phyloP scores from a whole-genome alignment of 2,797 vertebrate species.

The Amphiprion clarkii region DNA sequence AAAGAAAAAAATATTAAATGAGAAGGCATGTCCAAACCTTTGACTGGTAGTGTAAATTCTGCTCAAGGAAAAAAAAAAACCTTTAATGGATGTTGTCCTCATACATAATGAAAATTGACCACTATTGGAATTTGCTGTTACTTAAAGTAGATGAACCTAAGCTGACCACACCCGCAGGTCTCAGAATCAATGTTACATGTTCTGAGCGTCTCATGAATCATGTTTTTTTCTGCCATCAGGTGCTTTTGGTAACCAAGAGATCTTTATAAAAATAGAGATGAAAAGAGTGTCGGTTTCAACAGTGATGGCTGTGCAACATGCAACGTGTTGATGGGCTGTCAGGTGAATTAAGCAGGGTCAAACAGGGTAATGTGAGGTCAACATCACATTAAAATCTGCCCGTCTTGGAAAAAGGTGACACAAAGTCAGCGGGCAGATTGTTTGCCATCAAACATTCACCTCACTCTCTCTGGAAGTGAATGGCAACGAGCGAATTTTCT shows the following conservation, averaged over 20 bases:
- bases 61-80: no score
- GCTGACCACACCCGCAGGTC: neutral
- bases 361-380: constrained; percentile 2
- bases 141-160: neutral
- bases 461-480: constrained; percentile 2
- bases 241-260: neutral
- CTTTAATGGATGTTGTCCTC: no score
- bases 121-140: neutral
- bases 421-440: neutral
- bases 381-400: neutral
- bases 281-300: neutral
- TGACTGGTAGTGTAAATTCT: no score
- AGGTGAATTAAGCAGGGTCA: neutral
- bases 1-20: no score
- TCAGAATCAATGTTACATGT: neutral
- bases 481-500: neutral
- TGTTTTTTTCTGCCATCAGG: neutral
- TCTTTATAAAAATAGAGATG: neutral
- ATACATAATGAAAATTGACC: no score
- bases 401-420: constrained; percentile 5
- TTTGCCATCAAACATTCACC: neutral
- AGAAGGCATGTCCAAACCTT: no score
- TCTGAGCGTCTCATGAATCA: neutral
- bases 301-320: neutral
- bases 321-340: neutral